A percentile compares a stretch with the other conserved stretches of the same genome.
phyloP scores from a whole-genome alignment of 2,888 invertebrate genomes.

The Coelinius sp. region DNA sequence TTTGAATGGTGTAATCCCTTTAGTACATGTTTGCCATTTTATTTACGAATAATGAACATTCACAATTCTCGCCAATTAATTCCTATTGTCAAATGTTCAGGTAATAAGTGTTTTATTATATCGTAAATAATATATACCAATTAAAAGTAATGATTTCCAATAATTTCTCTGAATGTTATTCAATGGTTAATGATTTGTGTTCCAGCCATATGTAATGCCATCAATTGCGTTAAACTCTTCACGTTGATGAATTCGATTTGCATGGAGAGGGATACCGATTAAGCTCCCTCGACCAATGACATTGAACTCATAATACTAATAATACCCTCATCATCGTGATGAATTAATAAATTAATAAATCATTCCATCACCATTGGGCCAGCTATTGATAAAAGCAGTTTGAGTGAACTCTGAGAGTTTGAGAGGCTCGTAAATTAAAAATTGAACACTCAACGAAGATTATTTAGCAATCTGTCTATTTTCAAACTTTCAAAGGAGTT shows the following conservation, averaged over 20 bases:
- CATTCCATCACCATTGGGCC: too few species aligned
- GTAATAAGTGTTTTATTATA: too few species aligned
- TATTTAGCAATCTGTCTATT: not conserved
- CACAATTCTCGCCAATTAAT: too few species aligned
- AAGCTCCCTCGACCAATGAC: not conserved
- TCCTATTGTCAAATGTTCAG: too few species aligned
- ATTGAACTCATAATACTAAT: not conserved
- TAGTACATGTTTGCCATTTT: not conserved
- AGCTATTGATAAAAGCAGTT: too few species aligned
- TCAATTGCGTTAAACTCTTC: not conserved
- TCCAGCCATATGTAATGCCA: not conserved
- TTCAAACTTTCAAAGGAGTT: not conserved
- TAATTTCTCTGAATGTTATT: not conserved
- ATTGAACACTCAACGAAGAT: not conserved
- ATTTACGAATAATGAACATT: too few species aligned
- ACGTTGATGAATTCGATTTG: not conserved
- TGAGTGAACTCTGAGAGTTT: too few species aligned
- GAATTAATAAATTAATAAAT: too few species aligned
- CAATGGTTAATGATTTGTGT: not conserved
- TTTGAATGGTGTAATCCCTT: constrained; percentile 6
- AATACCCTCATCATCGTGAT: not conserved
- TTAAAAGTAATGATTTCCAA: too few species aligned
- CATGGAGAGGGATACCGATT: not conserved
- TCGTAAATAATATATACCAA: too few species aligned
- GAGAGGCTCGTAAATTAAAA: not conserved